These are phyloP conservation scores for Formica exsecta DNA, from an alignment of 1,140 invertebrate genomes.

Conservation along the genomic window DNA sequence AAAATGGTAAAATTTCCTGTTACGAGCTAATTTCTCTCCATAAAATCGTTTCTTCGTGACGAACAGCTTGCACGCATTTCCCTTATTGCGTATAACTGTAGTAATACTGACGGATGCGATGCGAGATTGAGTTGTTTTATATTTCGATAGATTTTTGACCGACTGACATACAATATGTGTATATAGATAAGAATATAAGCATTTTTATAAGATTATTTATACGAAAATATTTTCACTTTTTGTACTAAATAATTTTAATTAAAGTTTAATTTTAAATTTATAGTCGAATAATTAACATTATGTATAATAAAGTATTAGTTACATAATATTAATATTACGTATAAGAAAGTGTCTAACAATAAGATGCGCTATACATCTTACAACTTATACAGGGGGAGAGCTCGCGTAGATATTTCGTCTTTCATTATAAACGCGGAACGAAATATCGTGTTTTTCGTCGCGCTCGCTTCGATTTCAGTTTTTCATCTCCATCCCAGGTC, in stretches of 20 bases:
- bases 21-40: conserved; percentile 46
- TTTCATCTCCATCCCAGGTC: conserved; percentile 56
- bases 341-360: background rate
- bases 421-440: conserved; percentile 23
- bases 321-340: too few relatives aligned
- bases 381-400: too few relatives aligned
- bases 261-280: background rate
- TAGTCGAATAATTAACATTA: background rate
- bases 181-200: conserved; percentile 8
- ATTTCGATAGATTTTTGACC: background rate
- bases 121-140: background rate
- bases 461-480: conserved; percentile 69
- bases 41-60: conserved; percentile 48
- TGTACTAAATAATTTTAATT: background rate
- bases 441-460: conserved; percentile 11
- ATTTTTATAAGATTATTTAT: background rate
- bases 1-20: conserved; percentile 55
- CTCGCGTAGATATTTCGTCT: background rate
- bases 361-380: background rate
- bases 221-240: background rate
- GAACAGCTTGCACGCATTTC: conserved; percentile 45
- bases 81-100: background rate
- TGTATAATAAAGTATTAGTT: background rate
- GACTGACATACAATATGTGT: background rate
- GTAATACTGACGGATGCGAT: background rate